Conservation (phyloP, 35 echinoderm and acorn worm genomes). For the Lytechinus variegatus region DNA sequence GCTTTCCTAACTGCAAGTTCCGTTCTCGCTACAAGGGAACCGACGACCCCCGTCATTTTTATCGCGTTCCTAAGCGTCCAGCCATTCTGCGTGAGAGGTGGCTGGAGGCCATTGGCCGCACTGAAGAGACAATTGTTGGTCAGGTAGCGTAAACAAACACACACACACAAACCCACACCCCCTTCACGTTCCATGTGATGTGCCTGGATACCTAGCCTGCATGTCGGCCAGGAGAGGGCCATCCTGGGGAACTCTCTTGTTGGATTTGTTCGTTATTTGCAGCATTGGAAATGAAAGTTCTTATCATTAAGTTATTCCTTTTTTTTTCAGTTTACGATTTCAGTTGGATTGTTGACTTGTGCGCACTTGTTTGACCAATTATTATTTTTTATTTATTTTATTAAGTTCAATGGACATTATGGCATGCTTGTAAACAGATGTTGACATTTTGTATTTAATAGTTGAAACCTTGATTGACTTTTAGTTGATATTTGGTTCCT, state of each 20-base stretch:
- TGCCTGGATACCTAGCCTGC: constrained; percentile 9
- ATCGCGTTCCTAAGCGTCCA: constrained; percentile 99
- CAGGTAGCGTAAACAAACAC: constrained; percentile 84
- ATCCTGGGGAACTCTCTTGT: background rate
- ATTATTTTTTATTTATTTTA: background rate
- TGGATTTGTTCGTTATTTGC: constrained; percentile 30
- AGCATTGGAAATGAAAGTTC: constrained; percentile 13
- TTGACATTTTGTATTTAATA: constrained; percentile 28
- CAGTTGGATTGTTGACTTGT: constrained; percentile 46
- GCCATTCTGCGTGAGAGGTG: constrained; percentile 96
- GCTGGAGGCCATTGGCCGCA: constrained; percentile 98
- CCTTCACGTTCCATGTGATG: constrained; percentile 30
- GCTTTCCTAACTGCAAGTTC: constrained; percentile 99
- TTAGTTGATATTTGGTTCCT: background rate
- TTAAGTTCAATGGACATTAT: constrained; percentile 38
- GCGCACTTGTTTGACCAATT: constrained; percentile 42
- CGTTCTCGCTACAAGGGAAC: constrained; percentile 99
- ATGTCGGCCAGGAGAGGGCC: background rate
- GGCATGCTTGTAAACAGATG: constrained; percentile 53
- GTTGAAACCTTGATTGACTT: background rate
- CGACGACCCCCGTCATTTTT: constrained; percentile 99
- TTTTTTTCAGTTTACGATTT: constrained; percentile 27
- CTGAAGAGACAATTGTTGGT: constrained; percentile 99
- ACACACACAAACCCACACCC: constrained; percentile 38
- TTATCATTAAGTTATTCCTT: constrained; percentile 19